Evolutionary conservation across 2,888 invertebrate genomes (phyloP).

Genomic region (Diploptera punctata): DNA sequence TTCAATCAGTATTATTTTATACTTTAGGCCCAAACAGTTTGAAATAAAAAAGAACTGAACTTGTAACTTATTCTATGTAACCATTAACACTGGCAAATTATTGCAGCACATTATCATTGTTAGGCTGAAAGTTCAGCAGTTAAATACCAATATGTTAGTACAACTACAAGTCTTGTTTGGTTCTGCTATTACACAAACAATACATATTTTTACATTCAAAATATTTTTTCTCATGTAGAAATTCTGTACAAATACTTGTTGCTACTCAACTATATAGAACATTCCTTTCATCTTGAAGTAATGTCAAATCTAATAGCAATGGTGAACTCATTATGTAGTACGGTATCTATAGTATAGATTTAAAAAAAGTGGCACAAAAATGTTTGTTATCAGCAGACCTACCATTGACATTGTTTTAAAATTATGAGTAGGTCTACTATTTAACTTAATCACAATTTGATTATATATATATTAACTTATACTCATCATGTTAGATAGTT

Average conservation of each 20-base stretch:
- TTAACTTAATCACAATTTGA: too few species aligned
- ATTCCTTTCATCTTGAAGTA: too few species aligned
- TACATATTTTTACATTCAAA: conserved; percentile 27
- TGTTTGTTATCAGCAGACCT: too few species aligned
- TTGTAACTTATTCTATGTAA: background rate
- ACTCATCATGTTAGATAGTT: too few species aligned
- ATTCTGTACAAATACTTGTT: conserved; percentile 18
- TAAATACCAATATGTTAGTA: background rate
- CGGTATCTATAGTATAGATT: too few species aligned
- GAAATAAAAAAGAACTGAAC: background rate
- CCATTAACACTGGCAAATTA: background rate
- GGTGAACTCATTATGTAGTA: too few species aligned
- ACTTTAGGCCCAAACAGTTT: background rate
- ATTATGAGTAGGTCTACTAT: too few species aligned
- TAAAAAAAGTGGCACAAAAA: too few species aligned
- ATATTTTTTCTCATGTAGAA: conserved; percentile 26
- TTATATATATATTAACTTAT: too few species aligned
- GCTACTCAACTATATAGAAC: too few species aligned
- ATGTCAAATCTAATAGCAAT: too few species aligned
- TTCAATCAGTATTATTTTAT: background rate
- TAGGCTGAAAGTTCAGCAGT: background rate
- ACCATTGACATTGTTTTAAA: too few species aligned
- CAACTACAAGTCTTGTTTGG: background rate
- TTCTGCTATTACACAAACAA: conserved; percentile 21
- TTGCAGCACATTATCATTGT: background rate